phyloP scores from a whole-genome alignment of 2,113 vertebrate genomes.

The Tiliqua scincoides region DNA sequence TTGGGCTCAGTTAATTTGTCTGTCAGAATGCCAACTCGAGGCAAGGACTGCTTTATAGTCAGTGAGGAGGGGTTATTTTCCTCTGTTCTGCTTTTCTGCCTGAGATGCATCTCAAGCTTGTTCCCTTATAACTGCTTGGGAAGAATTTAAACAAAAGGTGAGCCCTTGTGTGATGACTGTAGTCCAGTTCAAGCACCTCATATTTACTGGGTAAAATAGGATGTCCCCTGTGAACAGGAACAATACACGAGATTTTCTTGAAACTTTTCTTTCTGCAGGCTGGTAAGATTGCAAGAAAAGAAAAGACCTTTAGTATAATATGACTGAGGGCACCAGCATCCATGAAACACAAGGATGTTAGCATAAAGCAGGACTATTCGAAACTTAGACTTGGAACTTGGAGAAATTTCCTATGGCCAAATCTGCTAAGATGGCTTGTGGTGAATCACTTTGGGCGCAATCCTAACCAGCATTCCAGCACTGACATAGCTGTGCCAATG shows the following conservation, averaged over 20 bases:
- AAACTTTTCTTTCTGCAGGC: background rate
- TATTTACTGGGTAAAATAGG: background rate
- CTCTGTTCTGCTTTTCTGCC: background rate
- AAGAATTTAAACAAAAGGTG: conserved; percentile 26
- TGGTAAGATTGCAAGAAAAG: background rate
- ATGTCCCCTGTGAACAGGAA: background rate
- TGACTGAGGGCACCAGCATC: background rate
- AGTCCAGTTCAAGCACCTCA: background rate
- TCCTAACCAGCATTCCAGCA: too few relatives aligned
- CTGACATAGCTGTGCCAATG: too few relatives aligned
- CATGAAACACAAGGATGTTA: background rate
- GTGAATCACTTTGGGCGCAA: background rate
- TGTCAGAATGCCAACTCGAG: background rate
- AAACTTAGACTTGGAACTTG: background rate
- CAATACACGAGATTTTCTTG: background rate
- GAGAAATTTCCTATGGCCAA: background rate
- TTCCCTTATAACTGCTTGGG: background rate
- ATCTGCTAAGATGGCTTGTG: background rate
- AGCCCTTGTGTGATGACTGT: background rate
- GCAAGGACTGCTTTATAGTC: background rate
- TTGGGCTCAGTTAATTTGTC: background rate
- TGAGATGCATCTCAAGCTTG: background rate
- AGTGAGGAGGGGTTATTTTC: conserved; percentile 14
- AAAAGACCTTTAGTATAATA: background rate
- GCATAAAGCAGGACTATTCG: background rate